Conservation (phyloP, 2,888 invertebrate species). For the Hololepta plana region DNA sequence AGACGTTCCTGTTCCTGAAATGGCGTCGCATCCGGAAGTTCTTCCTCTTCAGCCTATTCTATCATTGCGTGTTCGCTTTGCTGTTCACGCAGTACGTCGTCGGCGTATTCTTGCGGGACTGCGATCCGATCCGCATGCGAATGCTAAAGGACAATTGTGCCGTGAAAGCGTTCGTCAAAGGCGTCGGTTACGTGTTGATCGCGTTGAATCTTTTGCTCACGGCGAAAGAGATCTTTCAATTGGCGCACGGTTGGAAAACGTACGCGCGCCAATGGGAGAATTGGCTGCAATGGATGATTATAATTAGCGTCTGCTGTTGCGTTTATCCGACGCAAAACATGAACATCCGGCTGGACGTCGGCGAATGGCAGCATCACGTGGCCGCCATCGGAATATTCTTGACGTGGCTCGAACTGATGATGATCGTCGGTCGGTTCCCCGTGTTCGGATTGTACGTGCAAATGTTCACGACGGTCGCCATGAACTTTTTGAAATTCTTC, state of each 20-base stretch:
- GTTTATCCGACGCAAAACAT: constrained; percentile 28
- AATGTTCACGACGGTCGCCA: constrained; percentile 72
- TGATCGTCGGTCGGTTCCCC: constrained; percentile 71
- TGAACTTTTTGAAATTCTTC: constrained; percentile 67
- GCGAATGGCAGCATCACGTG: constrained; percentile 60
- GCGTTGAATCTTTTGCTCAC: constrained; percentile 43
- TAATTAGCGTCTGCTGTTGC: constrained; percentile 50
- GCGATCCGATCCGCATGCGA: constrained; percentile 13
- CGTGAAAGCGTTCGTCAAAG: constrained; percentile 14
- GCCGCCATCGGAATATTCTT: constrained; percentile 64
- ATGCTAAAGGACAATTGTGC: constrained; percentile 12
- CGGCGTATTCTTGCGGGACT: constrained; percentile 37
- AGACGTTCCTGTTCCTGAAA: constrained; percentile 68
- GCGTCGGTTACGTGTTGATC: constrained; percentile 39
- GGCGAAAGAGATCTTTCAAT: constrained; percentile 61
- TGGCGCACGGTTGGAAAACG: constrained; percentile 50
- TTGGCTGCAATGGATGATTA: constrained; percentile 64
- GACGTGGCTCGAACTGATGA: constrained; percentile 71
- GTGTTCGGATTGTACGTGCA: constrained; percentile 73
- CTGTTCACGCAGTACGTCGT: constrained; percentile 56
- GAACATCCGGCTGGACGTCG: constrained; percentile 16
- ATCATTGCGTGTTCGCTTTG: constrained; percentile 57
- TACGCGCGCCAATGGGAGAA: constrained; percentile 72
- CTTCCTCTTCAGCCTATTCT: constrained; percentile 59
- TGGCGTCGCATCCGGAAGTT: constrained; percentile 70